phyloP scores from a whole-genome alignment of 2,797 vertebrate species.

The Chelidonichthys spinosus region DNA sequence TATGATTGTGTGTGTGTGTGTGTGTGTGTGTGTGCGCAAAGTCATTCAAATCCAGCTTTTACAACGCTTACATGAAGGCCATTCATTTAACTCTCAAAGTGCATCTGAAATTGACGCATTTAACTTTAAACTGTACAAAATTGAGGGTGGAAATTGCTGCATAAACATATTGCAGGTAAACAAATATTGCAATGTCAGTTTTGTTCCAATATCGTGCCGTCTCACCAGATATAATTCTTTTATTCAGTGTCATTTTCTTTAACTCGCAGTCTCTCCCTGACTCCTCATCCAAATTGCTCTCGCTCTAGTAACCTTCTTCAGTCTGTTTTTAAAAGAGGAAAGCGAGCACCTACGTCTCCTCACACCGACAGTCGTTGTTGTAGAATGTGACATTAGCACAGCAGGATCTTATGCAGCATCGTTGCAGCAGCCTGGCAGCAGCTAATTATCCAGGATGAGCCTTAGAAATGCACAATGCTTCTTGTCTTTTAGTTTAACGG shows the following conservation, averaged over 20 bases:
- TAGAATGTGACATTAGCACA: background rate
- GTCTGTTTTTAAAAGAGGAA: constrained; percentile 1
- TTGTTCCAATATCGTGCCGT: too few species aligned
- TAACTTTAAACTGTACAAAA: too few species aligned
- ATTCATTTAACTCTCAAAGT: background rate
- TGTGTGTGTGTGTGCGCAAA: constrained; percentile 7
- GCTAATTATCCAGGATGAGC: background rate
- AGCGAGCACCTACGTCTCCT: background rate
- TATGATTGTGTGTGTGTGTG: constrained; percentile 3
- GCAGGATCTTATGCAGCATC: background rate
- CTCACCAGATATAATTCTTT: background rate
- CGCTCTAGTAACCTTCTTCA: constrained; percentile 3
- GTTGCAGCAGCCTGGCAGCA: constrained; percentile 1
- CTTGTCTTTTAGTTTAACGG: background rate
- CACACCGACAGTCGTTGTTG: background rate
- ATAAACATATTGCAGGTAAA: too few species aligned
- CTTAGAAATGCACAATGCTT: background rate
- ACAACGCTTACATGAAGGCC: background rate
- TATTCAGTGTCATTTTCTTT: background rate
- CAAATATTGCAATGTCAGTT: too few species aligned
- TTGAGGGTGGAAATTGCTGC: too few species aligned
- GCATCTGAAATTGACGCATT: too few species aligned
- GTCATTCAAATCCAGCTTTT: constrained; percentile 26
- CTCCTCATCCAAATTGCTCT: constrained; percentile 8
- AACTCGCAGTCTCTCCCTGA: background rate